These are phyloP conservation scores for Musca domestica DNA, from an alignment of 1,140 invertebrate genomes.

Conservation along the genomic window DNA sequence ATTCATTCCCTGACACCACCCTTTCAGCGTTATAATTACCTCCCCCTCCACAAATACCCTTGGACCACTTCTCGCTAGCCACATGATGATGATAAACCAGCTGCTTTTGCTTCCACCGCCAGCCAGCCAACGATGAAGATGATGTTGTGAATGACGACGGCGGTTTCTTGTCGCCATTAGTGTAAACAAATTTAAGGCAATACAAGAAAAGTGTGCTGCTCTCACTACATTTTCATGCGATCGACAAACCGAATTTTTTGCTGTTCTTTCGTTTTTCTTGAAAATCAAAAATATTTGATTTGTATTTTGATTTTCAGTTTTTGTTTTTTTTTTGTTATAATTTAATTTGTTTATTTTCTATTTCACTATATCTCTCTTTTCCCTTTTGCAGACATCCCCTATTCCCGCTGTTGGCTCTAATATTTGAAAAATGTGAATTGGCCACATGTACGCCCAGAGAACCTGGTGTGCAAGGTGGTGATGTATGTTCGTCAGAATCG, in stretches of 20 bases:
- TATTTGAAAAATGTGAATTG: conserved; percentile 99
- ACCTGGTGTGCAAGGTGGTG: conserved; percentile 90
- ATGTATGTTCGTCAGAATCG: conserved; percentile 97
- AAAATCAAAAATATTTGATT: too few relatives aligned
- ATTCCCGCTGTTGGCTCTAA: conserved; percentile 95
- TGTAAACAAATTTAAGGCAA: conserved; percentile 25
- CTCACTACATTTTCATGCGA: not conserved
- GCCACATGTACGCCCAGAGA: conserved; percentile 98
- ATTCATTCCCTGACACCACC: too few relatives aligned
- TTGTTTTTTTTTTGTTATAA: not conserved
- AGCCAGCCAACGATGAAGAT: not conserved
- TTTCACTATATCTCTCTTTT: conserved; percentile 27
- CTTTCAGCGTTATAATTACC: too few relatives aligned
- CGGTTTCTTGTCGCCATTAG: conserved; percentile 25
- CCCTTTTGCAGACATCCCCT: conserved; percentile 87
- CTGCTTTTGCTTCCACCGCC: not conserved
- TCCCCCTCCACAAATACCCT: too few relatives aligned
- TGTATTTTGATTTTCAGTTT: too few relatives aligned
- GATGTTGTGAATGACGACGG: conserved; percentile 9
- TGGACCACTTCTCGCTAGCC: too few relatives aligned
- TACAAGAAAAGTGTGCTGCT: not conserved
- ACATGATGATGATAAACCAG: too few relatives aligned
- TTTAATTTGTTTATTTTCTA: not conserved
- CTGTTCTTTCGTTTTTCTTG: not conserved
- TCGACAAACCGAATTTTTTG: not conserved